A percentile compares a stretch with the other conserved stretches of the same genome.
Conservation (phyloP, 2,113 vertebrate species). For the Caranx ignobilis region DNA sequence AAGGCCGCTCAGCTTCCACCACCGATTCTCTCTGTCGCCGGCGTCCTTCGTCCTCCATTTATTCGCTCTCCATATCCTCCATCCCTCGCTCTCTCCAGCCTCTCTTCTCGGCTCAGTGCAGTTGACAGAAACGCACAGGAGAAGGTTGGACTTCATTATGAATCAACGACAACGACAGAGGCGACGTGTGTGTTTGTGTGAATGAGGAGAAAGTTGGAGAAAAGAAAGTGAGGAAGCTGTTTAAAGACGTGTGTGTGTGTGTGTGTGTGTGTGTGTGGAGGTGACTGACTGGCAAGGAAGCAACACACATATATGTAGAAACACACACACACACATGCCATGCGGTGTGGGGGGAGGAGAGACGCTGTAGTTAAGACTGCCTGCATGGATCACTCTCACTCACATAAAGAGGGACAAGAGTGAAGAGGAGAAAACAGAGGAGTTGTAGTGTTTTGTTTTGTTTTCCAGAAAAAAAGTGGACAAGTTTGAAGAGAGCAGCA, state of each 20-base stretch:
- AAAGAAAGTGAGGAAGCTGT: conserved; percentile 26
- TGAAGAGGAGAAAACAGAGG: conserved; percentile 28
- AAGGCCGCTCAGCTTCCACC: no score
- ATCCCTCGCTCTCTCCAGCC: no score
- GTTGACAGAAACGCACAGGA: no score
- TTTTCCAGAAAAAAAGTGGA: not conserved
- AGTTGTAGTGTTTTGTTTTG: not conserved
- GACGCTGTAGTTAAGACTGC: conserved; percentile 75
- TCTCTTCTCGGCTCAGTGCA: no score
- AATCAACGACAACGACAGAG: no score
- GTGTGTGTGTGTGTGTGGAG: conserved; percentile 25
- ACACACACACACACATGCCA: conserved; percentile 33
- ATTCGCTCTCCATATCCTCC: no score
- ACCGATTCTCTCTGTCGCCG: no score
- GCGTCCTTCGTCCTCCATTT: no score
- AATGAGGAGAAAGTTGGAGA: not conserved
- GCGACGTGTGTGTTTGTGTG: not conserved
- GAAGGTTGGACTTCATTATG: not conserved
- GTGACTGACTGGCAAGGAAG: conserved; percentile 67
- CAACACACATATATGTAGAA: conserved; percentile 38
- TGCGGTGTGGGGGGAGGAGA: conserved; percentile 71
- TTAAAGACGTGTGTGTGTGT: not conserved
- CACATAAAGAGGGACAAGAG: conserved; percentile 56
- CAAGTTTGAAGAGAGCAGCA: conserved; percentile 55
- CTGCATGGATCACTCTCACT: conserved; percentile 77